Evolutionary conservation across 2,888 invertebrate genomes (phyloP), one percentile per base, ranked within the genome.

Genomic region (Eulithis prunata): DNA sequence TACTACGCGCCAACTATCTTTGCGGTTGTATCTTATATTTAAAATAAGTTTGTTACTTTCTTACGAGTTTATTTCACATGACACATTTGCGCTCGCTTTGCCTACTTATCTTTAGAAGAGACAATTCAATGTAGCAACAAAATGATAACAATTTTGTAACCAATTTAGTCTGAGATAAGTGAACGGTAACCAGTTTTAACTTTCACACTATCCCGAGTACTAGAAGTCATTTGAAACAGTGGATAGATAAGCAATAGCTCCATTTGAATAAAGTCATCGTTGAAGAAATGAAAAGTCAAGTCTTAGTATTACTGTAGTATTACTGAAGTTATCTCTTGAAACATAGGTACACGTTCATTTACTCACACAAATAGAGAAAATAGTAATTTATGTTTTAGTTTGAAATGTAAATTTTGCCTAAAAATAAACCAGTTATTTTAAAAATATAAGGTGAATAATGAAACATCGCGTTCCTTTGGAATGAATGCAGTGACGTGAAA

Each of bases 401-500:
- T 32, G 6, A 32, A 32, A 3, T 32, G 32, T 51, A 11, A 51
- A 72, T 71, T 69, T 71, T 56, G 51, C 53, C 47, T 72, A 69
- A 66, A 70, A 69, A 63, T 75, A 75, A 69, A 71, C 71, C 57
- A 55, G 41, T 13, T 21, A 49, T 62, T 76, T 71, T 65, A 64
- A 75, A 75, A 78, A 76, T 75, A 75, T 72, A 74, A 85, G 84
- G 86, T 71, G 82, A 87, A 86, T 86, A 79, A 80, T 58, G 21
- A 58, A 58, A 32, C 28, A 47, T 41, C 49, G 14, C 49, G 14
- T 51, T 21, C 7, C 49, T n/a, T 21, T 14, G 28, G n/a, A 87
- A 86, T 86, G 84, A 87, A 47, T 45, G 81, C 80, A 83, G 80
- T 83, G 81, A 87, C 84, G 86, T 85, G 78, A 88, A 84, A 87